These are phyloP conservation scores for Sweltsa coloradensis DNA, from an alignment of 1,140 invertebrate species.

Conservation along the genomic window DNA sequence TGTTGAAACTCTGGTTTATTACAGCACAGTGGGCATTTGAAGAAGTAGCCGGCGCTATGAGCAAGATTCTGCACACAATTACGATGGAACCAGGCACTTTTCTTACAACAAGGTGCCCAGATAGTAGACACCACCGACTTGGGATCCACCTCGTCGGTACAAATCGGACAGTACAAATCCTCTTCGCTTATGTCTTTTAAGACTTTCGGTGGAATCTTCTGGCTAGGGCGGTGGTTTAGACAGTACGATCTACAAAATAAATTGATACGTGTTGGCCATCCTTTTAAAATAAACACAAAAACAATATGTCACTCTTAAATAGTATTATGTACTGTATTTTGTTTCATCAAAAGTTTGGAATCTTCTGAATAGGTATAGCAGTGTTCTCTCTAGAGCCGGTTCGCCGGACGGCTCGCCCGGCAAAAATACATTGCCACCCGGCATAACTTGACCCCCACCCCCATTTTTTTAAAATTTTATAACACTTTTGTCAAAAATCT, in stretches of 20 bases:
- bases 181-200: conserved; percentile 18
- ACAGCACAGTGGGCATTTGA: conserved; percentile 55
- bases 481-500: too few relatives aligned
- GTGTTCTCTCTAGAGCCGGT: neutral
- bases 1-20: conserved; percentile 42
- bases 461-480: too few relatives aligned
- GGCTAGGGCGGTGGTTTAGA: conserved; percentile 38
- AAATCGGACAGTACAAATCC: conserved; percentile 38
- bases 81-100: conserved; percentile 46
- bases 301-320: too few relatives aligned
- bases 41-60: conserved; percentile 50
- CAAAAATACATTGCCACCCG: neutral
- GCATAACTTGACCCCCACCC: neutral
- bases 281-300: neutral
- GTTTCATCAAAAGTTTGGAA: neutral
- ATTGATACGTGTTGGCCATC: neutral
- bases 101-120: conserved; percentile 47
- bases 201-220: conserved; percentile 30
- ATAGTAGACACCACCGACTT: conserved; percentile 30
- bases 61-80: conserved; percentile 46
- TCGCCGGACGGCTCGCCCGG: neutral
- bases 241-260: conserved; percentile 42
- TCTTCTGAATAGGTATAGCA: neutral
- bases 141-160: conserved; percentile 36
- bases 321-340: too few relatives aligned